Conservation (phyloP, 2,888 invertebrate species). For the Stenurella melanura region DNA sequence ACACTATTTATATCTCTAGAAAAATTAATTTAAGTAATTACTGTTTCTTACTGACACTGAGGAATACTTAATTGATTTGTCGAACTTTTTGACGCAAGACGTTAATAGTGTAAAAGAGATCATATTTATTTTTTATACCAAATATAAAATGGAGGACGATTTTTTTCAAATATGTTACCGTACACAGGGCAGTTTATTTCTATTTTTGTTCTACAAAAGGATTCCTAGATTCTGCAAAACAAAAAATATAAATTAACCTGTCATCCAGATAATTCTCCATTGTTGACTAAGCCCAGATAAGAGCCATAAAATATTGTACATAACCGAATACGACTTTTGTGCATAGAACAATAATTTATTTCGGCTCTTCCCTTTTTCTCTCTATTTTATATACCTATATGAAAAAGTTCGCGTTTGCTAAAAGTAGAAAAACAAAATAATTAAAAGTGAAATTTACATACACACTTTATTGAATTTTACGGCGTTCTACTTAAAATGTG, state of each 20-base stretch:
- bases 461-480: slow-evolving; percentile 31
- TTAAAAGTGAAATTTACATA: slow-evolving; percentile 37
- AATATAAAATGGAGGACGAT: too few species aligned
- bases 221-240: slow-evolving; percentile 18
- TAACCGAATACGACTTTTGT: slow-evolving; percentile 2
- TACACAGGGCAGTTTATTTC: neutral
- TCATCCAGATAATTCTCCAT: slow-evolving; percentile 27
- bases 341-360: slow-evolving; percentile 23
- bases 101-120: too few species aligned
- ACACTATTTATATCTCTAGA: too few species aligned
- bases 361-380: slow-evolving; percentile 5
- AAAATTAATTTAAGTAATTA: too few species aligned
- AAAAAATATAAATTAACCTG: slow-evolving; percentile 24
- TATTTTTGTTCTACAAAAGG: slow-evolving; percentile 15
- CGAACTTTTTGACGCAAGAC: too few species aligned
- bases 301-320: slow-evolving; percentile 22
- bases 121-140: too few species aligned
- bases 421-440: slow-evolving; percentile 28
- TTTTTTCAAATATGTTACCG: neutral
- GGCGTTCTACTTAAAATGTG: slow-evolving; percentile 6
- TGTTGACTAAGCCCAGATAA: slow-evolving; percentile 36
- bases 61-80: too few species aligned
- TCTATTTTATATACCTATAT: neutral
- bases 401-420: slow-evolving; percentile 15
- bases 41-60: too few species aligned